Conservation (phyloP, 2,797 vertebrate species). For the Enteromius thamalakanensis region DNA sequence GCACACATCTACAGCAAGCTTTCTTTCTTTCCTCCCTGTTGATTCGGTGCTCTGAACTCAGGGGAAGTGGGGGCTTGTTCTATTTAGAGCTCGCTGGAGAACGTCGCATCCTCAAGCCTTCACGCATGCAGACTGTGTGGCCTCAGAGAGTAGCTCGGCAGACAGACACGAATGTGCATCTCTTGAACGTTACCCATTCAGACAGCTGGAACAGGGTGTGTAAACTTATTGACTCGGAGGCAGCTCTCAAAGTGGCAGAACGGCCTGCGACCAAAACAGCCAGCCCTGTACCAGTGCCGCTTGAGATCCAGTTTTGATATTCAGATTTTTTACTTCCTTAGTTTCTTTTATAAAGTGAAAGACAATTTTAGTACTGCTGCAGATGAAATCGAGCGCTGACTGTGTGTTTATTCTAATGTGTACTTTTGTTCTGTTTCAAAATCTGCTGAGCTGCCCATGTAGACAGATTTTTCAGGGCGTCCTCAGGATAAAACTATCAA, state of each 20-base stretch:
- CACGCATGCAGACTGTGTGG: slow-evolving; percentile 53
- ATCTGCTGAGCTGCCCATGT: neutral
- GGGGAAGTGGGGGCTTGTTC: slow-evolving; percentile 57
- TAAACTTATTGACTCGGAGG: slow-evolving; percentile 63
- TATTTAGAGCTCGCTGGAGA: slow-evolving; percentile 65
- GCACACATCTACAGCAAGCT: slow-evolving; percentile 50
- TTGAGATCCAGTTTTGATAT: neutral
- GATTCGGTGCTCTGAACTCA: slow-evolving; percentile 64
- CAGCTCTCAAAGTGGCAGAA: slow-evolving; percentile 62
- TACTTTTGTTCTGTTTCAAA: neutral
- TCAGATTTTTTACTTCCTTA: neutral
- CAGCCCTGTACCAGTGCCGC: neutral
- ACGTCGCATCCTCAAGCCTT: slow-evolving; percentile 34
- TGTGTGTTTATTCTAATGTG: neutral
- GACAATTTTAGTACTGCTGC: neutral
- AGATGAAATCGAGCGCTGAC: neutral
- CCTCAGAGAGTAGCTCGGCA: slow-evolving; percentile 51
- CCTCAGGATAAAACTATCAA: neutral
- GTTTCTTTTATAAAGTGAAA: neutral
- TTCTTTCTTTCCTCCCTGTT: slow-evolving; percentile 59
- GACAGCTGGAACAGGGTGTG: slow-evolving; percentile 69
- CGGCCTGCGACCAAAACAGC: slow-evolving; percentile 41
- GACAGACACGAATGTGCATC: slow-evolving; percentile 60
- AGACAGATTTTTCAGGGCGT: neutral
- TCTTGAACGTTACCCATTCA: slow-evolving; percentile 65